Evolutionary conservation across 2,797 vertebrate genomes (phyloP), one percentile per base, ranked within the genome.

Genomic region (Sebastes iracundus): DNA sequence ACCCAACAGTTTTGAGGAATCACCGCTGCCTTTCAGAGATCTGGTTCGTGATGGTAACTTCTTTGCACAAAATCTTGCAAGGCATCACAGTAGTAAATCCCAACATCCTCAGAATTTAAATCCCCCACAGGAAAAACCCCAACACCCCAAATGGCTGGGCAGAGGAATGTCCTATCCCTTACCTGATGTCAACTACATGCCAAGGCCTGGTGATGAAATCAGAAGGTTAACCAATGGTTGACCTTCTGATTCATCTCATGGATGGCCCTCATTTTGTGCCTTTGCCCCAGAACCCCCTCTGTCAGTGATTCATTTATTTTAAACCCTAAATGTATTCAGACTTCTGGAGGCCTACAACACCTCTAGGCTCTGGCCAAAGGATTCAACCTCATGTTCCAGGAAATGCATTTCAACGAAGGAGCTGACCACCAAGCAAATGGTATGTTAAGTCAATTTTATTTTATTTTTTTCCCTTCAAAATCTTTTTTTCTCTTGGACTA

Each of bases 281-380:
- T 62, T 58, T 71, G 4, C 4, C 5, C 10, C 25, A 75, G 46
- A 65, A 82, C 1, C 38, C 38, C 49, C 3, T 62, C 52, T 60
- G 12, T 64, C 4, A 67, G 14, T 64, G 16, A 2, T 2, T 2
- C 22, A 4, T n/a, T 35, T 2, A 46, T 59, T 73, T 59, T 73
- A 27, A 83, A 71, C 4, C 80, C 77, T 49, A 66, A 78, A 20
- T 42, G 58, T 75, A 35, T 66, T 82, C 3, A 66, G 53, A 81
- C 11, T 30, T 38, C 0, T 82, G 64, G 86, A 84, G 78, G 23
- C 68, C 73, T 3, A 12, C 14, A 4, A 27, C 13, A 7, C 63
- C 68, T 25, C 3, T 11, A n/a, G 60, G 22, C 32, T 69, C 75
- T 0, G 32, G 11, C 8, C 33, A 28, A 27, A 80, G 10, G 30